Conservation (phyloP, 2,797 vertebrate genomes). For the Macrochelys suwanniensis region DNA sequence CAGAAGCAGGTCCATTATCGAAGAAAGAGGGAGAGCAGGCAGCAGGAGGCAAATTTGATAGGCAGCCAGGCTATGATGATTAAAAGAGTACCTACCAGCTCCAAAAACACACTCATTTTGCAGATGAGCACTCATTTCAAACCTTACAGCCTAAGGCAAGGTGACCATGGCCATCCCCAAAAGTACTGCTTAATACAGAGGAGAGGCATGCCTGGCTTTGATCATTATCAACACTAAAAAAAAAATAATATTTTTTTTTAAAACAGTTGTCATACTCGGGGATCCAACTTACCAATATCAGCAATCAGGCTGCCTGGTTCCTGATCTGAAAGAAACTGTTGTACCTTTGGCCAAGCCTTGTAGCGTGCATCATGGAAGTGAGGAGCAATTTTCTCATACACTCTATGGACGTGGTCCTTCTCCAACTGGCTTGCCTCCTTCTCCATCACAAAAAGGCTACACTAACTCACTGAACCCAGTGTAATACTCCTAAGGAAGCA, state of each 20-base stretch:
- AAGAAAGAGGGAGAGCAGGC: not conserved
- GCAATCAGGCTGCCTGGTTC: constrained; percentile 82
- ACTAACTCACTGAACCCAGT: not conserved
- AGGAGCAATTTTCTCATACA: constrained; percentile 88
- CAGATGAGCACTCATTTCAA: not conserved
- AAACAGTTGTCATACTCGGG: not conserved
- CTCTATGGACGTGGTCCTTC: constrained; percentile 83
- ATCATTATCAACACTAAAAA: not conserved
- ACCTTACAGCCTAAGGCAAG: not conserved
- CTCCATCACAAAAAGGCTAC: constrained; percentile 79
- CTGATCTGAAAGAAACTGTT: constrained; percentile 86
- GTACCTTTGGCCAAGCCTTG: constrained; percentile 87
- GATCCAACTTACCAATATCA: not conserved
- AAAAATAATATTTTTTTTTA: not conserved
- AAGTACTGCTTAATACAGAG: not conserved
- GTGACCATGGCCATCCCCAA: not conserved
- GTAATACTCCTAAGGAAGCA: not conserved
- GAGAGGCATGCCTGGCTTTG: not conserved
- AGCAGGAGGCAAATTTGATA: not conserved
- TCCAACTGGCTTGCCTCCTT: constrained; percentile 85
- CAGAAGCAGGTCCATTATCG: not conserved
- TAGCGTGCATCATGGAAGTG: constrained; percentile 86
- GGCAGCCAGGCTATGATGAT: not conserved
- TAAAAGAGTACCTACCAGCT: not conserved
- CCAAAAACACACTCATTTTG: not conserved